Evolutionary conservation across 2,888 invertebrate genomes (phyloP), one percentile per base, ranked within the genome.

Genomic region (Parnassius apollo): DNA sequence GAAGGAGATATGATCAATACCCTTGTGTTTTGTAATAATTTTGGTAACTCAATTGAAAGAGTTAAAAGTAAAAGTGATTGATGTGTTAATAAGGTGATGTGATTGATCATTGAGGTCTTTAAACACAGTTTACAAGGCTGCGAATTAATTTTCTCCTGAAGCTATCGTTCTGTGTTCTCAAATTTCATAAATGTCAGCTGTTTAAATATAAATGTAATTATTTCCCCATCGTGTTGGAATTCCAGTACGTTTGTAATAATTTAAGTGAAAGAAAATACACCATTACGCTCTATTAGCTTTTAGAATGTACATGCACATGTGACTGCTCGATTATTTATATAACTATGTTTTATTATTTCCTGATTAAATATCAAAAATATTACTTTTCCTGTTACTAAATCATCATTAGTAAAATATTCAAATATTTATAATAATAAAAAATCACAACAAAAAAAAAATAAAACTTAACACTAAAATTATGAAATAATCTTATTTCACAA

Each of bases 21-120:
- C 69, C 73, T 70, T 70, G 72, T 71, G 65, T 68, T 75, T 75
- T 77, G 77, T 77, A 75, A 69, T 75, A 75, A 18, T 75, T 75
- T 75, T 75, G 75, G 75, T 73, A 76, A 68, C 69, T 73, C 61
- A 63, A 61, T 65, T 18, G 64, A 59, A 71, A 72, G 18, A 18
- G 18, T 18, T 18, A 18, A 18, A 18, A 18, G 18, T 18, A 18
- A 18, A 64, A 65, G 61, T 67, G 60, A 70, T 66, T 66, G 61
- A 1, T 18, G 18, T 61, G 65, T 67, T 60, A 72, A 80, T 78
- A 80, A 82, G 42, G 48, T 83, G 11, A 9, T 80, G 63, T 79
- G 79, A 75, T 87, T 88, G 88, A 85, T 89, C 87, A 18, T 18
- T 18, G 18, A 86, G 89, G 78, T 87, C 88, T 88, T 84, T 85